Evolutionary conservation across 2,888 invertebrate genomes (phyloP), one percentile per base, ranked within the genome.

Genomic region (Beris chalybata): DNA sequence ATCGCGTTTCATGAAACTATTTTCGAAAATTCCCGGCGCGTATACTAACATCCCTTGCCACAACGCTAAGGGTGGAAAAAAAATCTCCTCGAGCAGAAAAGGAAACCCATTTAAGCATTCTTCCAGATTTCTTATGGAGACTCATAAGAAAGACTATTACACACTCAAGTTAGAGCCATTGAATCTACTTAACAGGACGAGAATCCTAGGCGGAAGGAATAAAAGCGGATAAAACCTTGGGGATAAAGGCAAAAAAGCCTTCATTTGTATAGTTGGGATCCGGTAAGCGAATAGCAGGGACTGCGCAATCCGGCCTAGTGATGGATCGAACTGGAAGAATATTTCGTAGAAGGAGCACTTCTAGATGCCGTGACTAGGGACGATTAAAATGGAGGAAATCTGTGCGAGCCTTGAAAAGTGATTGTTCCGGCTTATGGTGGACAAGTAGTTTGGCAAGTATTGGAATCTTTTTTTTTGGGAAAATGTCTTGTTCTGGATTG

Each of bases 141-240:
- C n/a, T 52, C 32, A 15, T 52, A 59, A 31, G 58, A 57, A 29
- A 30, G 53, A 53, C 53, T 53, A 53, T 61, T 61, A 61, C 61
- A 61, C 61, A 61, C 61, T 61, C 61, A 50, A 61, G 61, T 61
- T 61, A 38, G 52, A 61, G 52, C 61, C 61, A 61, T 61, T 61
- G 61, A 61, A 61, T 61, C 61, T 52, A 52, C 61, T 61, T 61
- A 61, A 50, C 59, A 50, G 12, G 11, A 48, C 29, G 29, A 47
- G 52, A 61, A 47, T 38, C 50, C 32, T 52, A 29, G 38, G 52
- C 15, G 52, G 61, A 52, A 22, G 50, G 52, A 31, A 61, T 61
- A 61, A 61, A 61, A 52, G 52, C 50, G 52, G 61, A 61, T 61
- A 61, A 61, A 50, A 61, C 52, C 50, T 29, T 29, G 15, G 15